Base-by-base conservation (phyloP, 2,113 vertebrate genomes). In the Salvelinus fontinalis region DNA sequence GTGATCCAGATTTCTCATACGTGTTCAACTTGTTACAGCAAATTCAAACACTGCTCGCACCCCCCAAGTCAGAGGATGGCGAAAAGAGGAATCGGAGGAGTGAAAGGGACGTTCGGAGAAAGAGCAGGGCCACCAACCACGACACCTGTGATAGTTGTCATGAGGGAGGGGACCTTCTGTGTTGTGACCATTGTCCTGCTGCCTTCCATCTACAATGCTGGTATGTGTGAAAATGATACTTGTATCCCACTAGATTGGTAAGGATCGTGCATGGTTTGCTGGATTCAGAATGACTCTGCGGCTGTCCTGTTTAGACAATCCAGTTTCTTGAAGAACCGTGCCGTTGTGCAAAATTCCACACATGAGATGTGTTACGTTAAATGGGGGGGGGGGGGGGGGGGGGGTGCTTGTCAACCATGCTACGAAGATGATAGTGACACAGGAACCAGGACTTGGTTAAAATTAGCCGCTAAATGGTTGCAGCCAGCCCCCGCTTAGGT, bases 111-210 rank as follows among this genome's bases (percentile, higher is more conserved):
- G 95, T 95, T 70, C 93, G 97, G 89, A 93, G 96, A 84, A 97
- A 95, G 88, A 96, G 96, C 86, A 89, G 96, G 88, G 96, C 96
- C 91, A 98, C 96, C 83, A 98, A 98, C 94, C 96, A 98, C 86
- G 96, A 98, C 92, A 98, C 96, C 93, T 97, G 97, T 85, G 96
- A 98, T 86, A 98, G 97, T 85, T 98, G 97, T 93, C 93, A 97
- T 88, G 97, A 98, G 89, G 97, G 97, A 76, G 97, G 97, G 20
- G 97, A 98, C 83, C 87, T 98, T 80, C 93, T 98, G 22, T 98
- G 97, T 91, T 98, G 97, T 69, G 97, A 98, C 86, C 97, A 97
- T 91, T 98, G 96, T 81, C 97, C 97, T 1, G 97, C 97, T 29
- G 96, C 97, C 39, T 98, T 98, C 89, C 97, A 98, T 79, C 95